Evolutionary conservation across 2,113 vertebrate genomes (phyloP), one percentile per base, ranked within the genome.

Genomic region (Suricata suricatta): DNA sequence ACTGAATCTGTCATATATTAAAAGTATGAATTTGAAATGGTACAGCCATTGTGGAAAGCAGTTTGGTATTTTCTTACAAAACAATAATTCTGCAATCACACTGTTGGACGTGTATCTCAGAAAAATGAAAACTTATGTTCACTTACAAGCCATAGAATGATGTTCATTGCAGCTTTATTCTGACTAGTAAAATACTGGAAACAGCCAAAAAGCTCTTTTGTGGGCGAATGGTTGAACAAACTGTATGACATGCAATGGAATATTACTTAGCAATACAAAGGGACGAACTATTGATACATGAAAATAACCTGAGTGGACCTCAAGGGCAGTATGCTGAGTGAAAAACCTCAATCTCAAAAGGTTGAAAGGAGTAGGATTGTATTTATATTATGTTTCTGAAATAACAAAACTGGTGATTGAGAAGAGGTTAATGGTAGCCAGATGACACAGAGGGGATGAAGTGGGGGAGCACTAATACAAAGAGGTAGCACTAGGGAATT

Each of bases 51-150:
- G 71, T 91, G 81, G 57, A 86, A 95, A 60, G 68, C 12, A 13
- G n/a, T 64, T 94, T 74, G 31, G 31, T 63, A 85, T 95, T 79
- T 85, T 90, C 31, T 68, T 85, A 16, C 12, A 69, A 95, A 90
- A 69, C 11, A 17, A 33, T 31, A 66, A 23, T 63, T 90, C 44
- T 57, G 60, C 81, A 86, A 66, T 90, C 25, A n/a, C 50, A 84
- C 14, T 77, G 68, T 81, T 81, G 35, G 57, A 88, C 16, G 31
- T 77, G 54, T 85, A 85, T 47, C 60, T 41, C 50, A 85, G 63
- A 69, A 90, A 91, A 95, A 50, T 69, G 60, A 91, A 77, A 90
- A 95, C 9, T 47, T 47, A 69, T 5, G 1, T 69, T 79, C 63
- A 69, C 25, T 31, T 16, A 57, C 79, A 95, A 69, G 33, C 63